Conservation (phyloP, 1,140 invertebrate species). For the Rhopalosiphum padi region DNA sequence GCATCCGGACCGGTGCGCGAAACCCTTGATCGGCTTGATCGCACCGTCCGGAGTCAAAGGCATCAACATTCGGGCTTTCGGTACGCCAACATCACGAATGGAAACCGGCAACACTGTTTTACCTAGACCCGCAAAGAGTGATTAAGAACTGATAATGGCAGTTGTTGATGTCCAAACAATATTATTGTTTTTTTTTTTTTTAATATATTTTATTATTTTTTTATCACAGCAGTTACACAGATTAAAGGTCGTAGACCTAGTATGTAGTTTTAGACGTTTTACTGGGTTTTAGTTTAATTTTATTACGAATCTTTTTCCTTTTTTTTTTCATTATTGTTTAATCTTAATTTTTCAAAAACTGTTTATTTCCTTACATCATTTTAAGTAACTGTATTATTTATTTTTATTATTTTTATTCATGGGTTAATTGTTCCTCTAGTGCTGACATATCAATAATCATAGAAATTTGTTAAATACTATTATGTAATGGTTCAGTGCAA, state of each 20-base stretch:
- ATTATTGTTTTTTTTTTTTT: not conserved
- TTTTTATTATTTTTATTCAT: not conserved
- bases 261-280: not conserved
- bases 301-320: not conserved
- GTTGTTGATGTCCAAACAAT: constrained; percentile 29
- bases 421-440: not conserved
- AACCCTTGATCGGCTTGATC: too few relatives aligned
- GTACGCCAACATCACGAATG: too few relatives aligned
- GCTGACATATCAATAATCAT: not conserved
- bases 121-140: not conserved
- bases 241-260: constrained; percentile 39
- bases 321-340: not conserved
- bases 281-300: not conserved
- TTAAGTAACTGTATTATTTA: not conserved
- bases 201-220: constrained; percentile 8
- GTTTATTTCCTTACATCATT: not conserved
- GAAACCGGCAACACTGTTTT: not conserved
- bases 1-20: not conserved
- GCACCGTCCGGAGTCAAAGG: too few relatives aligned
- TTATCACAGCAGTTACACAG: not conserved
- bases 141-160: not conserved
- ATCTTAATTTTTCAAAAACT: not conserved
- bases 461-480: not conserved
- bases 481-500: not conserved
- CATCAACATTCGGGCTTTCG: not conserved